Evolutionary conservation across 2,888 invertebrate genomes (phyloP).

Genomic region (Phasia obesa): DNA sequence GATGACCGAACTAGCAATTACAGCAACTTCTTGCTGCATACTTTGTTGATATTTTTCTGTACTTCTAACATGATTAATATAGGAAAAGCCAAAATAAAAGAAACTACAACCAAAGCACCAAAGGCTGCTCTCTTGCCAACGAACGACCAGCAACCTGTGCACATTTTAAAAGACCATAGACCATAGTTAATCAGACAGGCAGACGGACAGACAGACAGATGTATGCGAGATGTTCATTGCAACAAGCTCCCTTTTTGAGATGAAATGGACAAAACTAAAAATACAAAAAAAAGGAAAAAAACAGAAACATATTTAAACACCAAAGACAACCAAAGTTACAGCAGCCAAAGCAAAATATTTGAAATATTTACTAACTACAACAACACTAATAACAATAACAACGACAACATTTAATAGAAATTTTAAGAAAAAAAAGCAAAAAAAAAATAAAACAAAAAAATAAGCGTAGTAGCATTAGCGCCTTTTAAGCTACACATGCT

Average conservation of each 20-base stretch:
- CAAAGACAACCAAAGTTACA: constrained; percentile 56
- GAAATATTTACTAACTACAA: constrained; percentile 66
- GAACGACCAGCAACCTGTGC: constrained; percentile 19
- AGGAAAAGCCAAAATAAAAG: constrained; percentile 48
- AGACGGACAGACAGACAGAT: background rate
- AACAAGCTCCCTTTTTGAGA: constrained; percentile 69
- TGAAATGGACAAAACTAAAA: constrained; percentile 66
- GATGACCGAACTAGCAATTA: constrained; percentile 28
- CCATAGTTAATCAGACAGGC: constrained; percentile 41
- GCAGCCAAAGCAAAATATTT: constrained; percentile 62
- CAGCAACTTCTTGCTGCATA: constrained; percentile 29
- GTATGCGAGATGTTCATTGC: constrained; percentile 52
- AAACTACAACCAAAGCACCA: constrained; percentile 45
- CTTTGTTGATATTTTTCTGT: constrained; percentile 22
- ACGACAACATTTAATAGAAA: constrained; percentile 30
- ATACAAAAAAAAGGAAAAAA: constrained; percentile 11
- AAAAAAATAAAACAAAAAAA: constrained; percentile 12
- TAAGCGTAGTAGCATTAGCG: constrained; percentile 69
- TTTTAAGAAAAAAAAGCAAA: constrained; percentile 7
- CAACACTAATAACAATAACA: constrained; percentile 39
- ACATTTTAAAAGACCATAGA: constrained; percentile 24
- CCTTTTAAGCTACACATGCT: constrained; percentile 66
- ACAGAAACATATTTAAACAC: constrained; percentile 46
- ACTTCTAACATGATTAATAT: constrained; percentile 49
- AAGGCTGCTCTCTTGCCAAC: constrained; percentile 60